Base-by-base conservation (phyloP, 2,113 vertebrate species). In the Cololabis saira region DNA sequence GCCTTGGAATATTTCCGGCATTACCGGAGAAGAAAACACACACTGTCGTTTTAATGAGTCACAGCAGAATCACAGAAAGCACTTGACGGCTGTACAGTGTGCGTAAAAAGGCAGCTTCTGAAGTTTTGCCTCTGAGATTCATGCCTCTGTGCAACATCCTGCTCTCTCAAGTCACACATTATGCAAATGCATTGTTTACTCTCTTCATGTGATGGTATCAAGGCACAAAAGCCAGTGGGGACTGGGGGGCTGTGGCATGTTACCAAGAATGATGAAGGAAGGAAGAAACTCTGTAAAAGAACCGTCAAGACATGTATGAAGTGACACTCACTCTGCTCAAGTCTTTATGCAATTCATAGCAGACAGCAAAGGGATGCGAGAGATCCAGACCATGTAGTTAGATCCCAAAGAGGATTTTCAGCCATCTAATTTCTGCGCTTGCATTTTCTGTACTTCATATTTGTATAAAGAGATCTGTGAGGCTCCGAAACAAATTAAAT, bases 181-280 rank as follows among this genome's bases (percentile, higher is more conserved):
- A 90, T 89, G 83, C 81, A 88, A 91, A 90, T 87, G 67, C 47
- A 54, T 82, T 86, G 87, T 90, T 91, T 89, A 85, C 87, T 67
- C 87, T 67, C 58, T 87, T 87, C 74, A 74, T 87, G 71, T 83
- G 84, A 90, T 84, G 84, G 81, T 79, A 86, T 82, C 74, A 82
- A 86, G 79, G 74, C 76, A 76, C 11, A 47, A 67, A 85, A 87
- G 76, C 67, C 86, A 71, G 81, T 54, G 68, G 87, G 85, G 88
- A 87, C 71, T 22, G 2, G 15, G 48, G 57, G 58, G 44, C 62
- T 80, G 74, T 69, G 70, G 82, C 73, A 68, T 83, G 79, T 74
- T 79, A 79, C 78, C 73, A 74, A 85, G 76, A 71, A 75, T 76
- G 69, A 77, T 7, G 40, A 55, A 62, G 52, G 52, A 52, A 27